Conservation (phyloP, 2,113 vertebrate species). For the Albula glossodonta region DNA sequence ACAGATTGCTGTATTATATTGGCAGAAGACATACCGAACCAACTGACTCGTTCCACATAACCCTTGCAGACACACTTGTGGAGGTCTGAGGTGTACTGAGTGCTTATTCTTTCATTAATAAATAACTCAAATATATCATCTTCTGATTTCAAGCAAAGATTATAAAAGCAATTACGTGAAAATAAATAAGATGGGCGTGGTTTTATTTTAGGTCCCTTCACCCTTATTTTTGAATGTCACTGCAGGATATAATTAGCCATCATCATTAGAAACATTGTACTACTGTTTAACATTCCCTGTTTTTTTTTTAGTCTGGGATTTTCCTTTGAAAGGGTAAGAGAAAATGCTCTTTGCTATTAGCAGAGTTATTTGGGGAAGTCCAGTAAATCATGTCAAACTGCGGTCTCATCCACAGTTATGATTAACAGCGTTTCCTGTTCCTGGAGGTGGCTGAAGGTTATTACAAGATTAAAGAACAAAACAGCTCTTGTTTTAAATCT, state of each 20-base stretch:
- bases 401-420: slow-evolving; percentile 6
- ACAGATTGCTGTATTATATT: not conserved
- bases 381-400: slow-evolving; percentile 18
- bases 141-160: not conserved
- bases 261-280: not conserved
- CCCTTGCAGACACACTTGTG: not conserved
- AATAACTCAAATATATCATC: not conserved
- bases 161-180: not conserved
- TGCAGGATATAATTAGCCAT: not conserved
- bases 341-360: slow-evolving; percentile 1
- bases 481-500: slow-evolving; percentile 10
- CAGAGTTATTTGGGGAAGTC: slow-evolving; percentile 13
- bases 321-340: not conserved
- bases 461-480: slow-evolving; percentile 13
- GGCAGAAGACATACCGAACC: not conserved
- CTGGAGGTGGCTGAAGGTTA: slow-evolving; percentile 5
- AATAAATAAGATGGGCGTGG: not conserved
- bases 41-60: slow-evolving; percentile 7
- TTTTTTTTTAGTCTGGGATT: not conserved
- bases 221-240: not conserved
- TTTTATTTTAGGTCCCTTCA: not conserved
- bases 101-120: not conserved
- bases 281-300: not conserved
- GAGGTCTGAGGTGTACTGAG: no score
- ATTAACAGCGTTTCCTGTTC: not conserved